Evolutionary conservation across 2,888 invertebrate genomes (phyloP).

Genomic region (Cheilosia grossa): DNA sequence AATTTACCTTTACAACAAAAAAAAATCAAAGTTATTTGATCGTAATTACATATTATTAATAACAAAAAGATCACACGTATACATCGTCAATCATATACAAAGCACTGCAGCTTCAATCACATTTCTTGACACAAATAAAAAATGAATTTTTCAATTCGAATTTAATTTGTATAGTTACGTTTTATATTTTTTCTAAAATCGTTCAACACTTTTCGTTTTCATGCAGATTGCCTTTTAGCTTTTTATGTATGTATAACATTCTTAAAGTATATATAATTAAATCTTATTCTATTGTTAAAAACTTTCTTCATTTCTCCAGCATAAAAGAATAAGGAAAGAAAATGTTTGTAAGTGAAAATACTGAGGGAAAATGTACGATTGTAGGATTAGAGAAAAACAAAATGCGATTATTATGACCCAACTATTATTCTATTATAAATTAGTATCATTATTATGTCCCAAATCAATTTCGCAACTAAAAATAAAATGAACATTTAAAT

Average conservation of each 20-base stretch:
- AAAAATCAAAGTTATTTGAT: constrained; percentile 41
- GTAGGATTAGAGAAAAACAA: no score
- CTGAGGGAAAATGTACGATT: neutral
- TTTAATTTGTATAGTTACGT: constrained; percentile 24
- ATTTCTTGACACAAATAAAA: constrained; percentile 26
- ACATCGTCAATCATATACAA: constrained; percentile 35
- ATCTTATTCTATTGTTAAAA: constrained; percentile 50
- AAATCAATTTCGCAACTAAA: constrained; percentile 70
- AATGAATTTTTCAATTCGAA: constrained; percentile 31
- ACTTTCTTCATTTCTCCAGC: constrained; percentile 14
- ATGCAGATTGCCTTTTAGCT: constrained; percentile 71
- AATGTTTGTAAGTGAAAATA: constrained; percentile 32
- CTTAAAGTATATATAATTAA: constrained; percentile 23
- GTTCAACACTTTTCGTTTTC: constrained; percentile 36
- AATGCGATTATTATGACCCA: constrained; percentile 54
- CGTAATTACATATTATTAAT: constrained; percentile 26
- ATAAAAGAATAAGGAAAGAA: constrained; percentile 14
- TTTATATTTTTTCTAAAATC: constrained; percentile 17
- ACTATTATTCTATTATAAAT: constrained; percentile 63
- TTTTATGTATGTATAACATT: constrained; percentile 70
- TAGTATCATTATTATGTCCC: constrained; percentile 63
- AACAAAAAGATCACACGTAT: constrained; percentile 16
- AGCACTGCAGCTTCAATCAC: constrained; percentile 43
- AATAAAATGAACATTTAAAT: constrained; percentile 59
- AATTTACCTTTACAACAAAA: constrained; percentile 52